Evolutionary conservation across 2,797 vertebrate species (phyloP), one percentile per base, ranked within the genome.

Genomic region (Denticeps clupeoides): DNA sequence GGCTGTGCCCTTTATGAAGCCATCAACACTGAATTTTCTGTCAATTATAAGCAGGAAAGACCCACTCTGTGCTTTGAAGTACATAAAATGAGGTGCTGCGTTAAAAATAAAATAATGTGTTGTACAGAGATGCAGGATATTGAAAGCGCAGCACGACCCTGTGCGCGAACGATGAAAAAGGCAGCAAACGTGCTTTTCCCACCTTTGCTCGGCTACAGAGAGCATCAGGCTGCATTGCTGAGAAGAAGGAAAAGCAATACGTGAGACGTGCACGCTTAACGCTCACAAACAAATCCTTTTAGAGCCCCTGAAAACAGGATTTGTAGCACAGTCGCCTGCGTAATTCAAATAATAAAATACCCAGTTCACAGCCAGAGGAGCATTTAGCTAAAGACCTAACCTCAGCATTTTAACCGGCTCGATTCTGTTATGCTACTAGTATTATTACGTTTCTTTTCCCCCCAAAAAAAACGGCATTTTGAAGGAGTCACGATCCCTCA

Each of bases 211-310:
- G 41, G 38, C 10, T 22, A 29, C 25, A 44, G 31, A 24, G 33
- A 19, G 24, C 51, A 41, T 21, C 13, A 22, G 3, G 41, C 22
- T 23, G 44, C 16, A 27, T 16, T 16, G 37, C 12, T 6, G 31
- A 13, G 40, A 19, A 26, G 9, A 33, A 31, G 33, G 9, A 19
- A 41, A 42, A 58, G 19, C 4, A 18, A 49, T 38, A 46, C 11
- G 38, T 31, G 9, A 44, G n/a, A 24, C 44, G 27, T 48, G 44
- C 44, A 9, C 19, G 51, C 23, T 59, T 53, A 63, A 45, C 41
- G 47, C 47, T 58, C 42, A 45, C 41, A 62, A 58, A 64, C 53
- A 66, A 37, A 55, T 53, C 24, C 64, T 59, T 61, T 55, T 44
- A 47, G 27, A 18, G 59, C 41, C 45, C 31, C 50, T 47, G 35